A percentile compares a stretch with the other conserved stretches of the same genome.
phyloP scores from a whole-genome alignment of 2,888 invertebrate species.

The Liopterus haemorrhoidalis region DNA sequence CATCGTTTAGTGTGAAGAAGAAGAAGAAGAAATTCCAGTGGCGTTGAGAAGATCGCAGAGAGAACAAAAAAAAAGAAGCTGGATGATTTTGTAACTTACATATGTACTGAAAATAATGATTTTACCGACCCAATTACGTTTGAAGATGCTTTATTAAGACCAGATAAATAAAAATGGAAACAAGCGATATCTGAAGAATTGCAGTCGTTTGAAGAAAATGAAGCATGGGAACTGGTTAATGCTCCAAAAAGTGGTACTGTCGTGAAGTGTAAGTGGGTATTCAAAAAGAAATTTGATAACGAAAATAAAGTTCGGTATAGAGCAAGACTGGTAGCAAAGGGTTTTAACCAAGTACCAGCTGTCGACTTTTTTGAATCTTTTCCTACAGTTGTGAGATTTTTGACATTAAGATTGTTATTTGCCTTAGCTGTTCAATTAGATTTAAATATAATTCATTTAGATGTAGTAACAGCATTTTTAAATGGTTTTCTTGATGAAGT shows the following conservation, averaged over 20 bases:
- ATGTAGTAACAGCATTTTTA: constrained; percentile 16
- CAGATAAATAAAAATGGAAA: too few species aligned
- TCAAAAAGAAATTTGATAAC: constrained; percentile 32
- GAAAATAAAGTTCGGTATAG: constrained; percentile 29
- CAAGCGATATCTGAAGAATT: too few species aligned
- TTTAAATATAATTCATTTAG: constrained; percentile 15
- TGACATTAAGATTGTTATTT: constrained; percentile 20
- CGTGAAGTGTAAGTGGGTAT: constrained; percentile 37
- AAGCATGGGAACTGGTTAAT: too few species aligned
- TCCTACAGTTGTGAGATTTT: constrained; percentile 19
- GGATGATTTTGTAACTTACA: constrained; percentile 30
- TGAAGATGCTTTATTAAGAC: too few species aligned
- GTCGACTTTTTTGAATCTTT: constrained; percentile 20
- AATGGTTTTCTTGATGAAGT: constrained; percentile 10
- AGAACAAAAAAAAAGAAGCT: constrained; percentile 26
- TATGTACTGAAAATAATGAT: too few species aligned
- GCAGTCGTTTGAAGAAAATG: too few species aligned
- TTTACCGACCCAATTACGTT: too few species aligned
- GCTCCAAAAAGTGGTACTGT: constrained; percentile 28
- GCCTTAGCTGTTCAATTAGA: constrained; percentile 12
- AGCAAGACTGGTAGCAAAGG: constrained; percentile 21
- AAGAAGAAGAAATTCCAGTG: too few species aligned
- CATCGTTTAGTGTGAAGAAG: too few species aligned
- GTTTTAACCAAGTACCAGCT: constrained; percentile 16
- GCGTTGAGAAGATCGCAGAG: constrained; percentile 26